These are phyloP conservation scores for Hydraecia micacea DNA, from an alignment of 2,888 invertebrate species.

Conservation along the genomic window DNA sequence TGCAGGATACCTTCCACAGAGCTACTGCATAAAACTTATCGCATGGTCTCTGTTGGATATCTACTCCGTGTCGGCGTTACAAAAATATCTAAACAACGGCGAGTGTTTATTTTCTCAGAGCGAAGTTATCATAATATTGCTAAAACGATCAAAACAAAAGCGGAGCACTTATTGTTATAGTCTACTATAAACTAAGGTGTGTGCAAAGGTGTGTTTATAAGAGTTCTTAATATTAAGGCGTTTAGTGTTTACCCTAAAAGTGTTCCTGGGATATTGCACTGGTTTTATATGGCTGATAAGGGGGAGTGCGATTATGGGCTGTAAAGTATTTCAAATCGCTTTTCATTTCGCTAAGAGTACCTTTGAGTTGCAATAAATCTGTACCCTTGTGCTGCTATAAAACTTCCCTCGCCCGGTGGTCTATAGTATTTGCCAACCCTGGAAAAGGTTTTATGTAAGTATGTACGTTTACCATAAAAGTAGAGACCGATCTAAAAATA, in stretches of 20 bases:
- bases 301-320: constrained; percentile 14
- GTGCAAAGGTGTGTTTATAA: constrained; percentile 41
- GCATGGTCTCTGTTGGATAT: background rate
- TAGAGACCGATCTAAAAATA: background rate
- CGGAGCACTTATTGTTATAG: constrained; percentile 52
- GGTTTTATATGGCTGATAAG: constrained; percentile 38
- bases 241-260: constrained; percentile 35
- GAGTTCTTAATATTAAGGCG: constrained; percentile 11
- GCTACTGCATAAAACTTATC: background rate
- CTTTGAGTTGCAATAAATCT: background rate
- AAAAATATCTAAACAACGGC: constrained; percentile 34
- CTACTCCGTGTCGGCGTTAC: constrained; percentile 24
- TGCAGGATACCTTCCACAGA: background rate
- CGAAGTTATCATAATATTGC: constrained; percentile 43
- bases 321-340: constrained; percentile 38
- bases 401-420: background rate
- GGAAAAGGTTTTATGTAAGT: background rate
- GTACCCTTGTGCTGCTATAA: background rate
- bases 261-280: constrained; percentile 22
- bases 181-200: constrained; percentile 47
- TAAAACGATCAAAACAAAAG: constrained; percentile 53
- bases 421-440: background rate
- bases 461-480: background rate
- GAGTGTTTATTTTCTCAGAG: constrained; percentile 31
- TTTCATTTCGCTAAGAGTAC: constrained; percentile 36